phyloP scores from a whole-genome alignment of 2,797 vertebrate genomes.

The Brotula barbata region DNA sequence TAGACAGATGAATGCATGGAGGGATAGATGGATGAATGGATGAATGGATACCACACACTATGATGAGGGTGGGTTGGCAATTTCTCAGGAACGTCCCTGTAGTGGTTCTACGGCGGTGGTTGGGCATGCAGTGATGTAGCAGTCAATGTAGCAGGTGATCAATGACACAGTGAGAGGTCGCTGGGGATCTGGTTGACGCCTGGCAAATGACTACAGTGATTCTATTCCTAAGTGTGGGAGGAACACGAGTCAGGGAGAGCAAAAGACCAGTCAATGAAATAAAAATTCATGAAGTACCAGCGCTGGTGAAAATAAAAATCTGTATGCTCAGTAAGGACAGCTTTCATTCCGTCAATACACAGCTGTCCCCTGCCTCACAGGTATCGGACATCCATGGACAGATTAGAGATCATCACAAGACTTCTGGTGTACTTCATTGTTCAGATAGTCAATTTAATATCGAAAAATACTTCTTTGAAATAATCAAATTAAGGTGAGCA shows the following conservation, averaged over 20 bases:
- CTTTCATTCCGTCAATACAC: conserved; percentile 26
- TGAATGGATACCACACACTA: conserved; percentile 24
- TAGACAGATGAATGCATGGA: conserved; percentile 37
- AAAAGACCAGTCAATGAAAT: conserved; percentile 50
- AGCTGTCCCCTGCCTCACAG: conserved; percentile 18
- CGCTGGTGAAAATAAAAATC: conserved; percentile 3
- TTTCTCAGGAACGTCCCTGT: conserved; percentile 42
- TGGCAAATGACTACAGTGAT: conserved; percentile 56
- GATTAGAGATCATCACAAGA: conserved; percentile 19
- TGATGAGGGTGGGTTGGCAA: not conserved
- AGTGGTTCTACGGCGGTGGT: conserved; percentile 17
- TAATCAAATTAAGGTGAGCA: too few species aligned
- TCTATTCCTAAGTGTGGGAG: conserved; percentile 42
- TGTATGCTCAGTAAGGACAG: not conserved
- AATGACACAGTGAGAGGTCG: conserved; percentile 57
- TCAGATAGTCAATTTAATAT: conserved; percentile 18
- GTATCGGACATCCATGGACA: conserved; percentile 14
- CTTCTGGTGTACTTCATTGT: conserved; percentile 8
- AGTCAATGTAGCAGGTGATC: conserved; percentile 50
- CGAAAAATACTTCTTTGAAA: not conserved
- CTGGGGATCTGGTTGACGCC: conserved; percentile 49
- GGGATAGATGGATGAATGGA: conserved; percentile 31
- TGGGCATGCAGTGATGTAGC: conserved; percentile 11
- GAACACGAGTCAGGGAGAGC: conserved; percentile 40
- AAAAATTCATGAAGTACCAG: conserved; percentile 26